Base-by-base conservation (phyloP, 2,797 vertebrate genomes). In the Naso thynnoides region DNA sequence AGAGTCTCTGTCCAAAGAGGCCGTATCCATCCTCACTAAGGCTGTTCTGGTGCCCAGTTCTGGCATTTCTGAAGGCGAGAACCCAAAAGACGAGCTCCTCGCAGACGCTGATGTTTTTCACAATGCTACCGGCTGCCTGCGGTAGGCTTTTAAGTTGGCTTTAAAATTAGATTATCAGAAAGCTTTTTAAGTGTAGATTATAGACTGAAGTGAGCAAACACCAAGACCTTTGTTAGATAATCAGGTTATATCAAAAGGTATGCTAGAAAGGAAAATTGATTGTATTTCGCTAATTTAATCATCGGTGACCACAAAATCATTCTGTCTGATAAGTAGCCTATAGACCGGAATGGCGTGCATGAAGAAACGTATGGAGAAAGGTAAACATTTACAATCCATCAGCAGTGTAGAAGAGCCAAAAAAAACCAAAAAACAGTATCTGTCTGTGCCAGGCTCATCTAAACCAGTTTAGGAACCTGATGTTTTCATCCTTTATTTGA, bases 91-190 rank as follows among this genome's bases (percentile, higher is more conserved):
- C 2, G 95, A 95, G 21, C 87, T 96, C 10, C 78, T 97, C 0
- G 91, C 94, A 0, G 96, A 99, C 50, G 83, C 92, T 0, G 96
- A 96, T 8, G 94, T 95, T 76, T 98, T 99, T 90, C 95, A 96
- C 92, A 96, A 96, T 16, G 95, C 95, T 38, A 98, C 97, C 0
- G 95, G 96, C 90, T 98, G 97, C 82, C 90, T 99, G 66, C 95
- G 97, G 98, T 99, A 90, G 36, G 74, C n/a, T 27, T 54, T 45
- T 60, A 36, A 74, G 60, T 42, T 50, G 0, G 13, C 36, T 63
- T 6, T 48, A 39, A 69, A 68, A 76, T 36, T 0, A 38, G 52
- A 82, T 4, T 48, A 39, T 45, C 18, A 0, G 10, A 5, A 3
- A 7, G 27, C 53, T 70, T 50, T 48, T 27, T 3, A 23, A 15